phyloP scores from a whole-genome alignment of 2,113 vertebrate genomes.

The Nesoenas mayeri region DNA sequence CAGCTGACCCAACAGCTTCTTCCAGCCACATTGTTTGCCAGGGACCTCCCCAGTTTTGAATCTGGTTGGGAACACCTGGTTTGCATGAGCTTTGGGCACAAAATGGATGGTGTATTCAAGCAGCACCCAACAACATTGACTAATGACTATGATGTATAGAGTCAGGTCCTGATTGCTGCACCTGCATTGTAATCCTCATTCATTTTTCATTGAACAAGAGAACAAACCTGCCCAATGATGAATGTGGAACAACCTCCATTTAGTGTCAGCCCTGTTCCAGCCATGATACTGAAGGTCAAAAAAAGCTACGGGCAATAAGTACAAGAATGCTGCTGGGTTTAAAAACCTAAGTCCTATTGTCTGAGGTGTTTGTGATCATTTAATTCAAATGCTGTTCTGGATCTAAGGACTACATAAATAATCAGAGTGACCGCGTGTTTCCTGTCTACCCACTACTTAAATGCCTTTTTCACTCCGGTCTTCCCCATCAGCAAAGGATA shows the following conservation, averaged over 20 bases:
- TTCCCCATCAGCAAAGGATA: constrained; percentile 8
- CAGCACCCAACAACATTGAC: accelerated
- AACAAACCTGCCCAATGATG: not conserved
- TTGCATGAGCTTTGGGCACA: accelerated
- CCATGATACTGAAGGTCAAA: not conserved
- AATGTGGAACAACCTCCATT: accelerated
- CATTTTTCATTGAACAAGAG: not conserved
- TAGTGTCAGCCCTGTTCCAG: not conserved
- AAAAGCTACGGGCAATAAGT: not conserved
- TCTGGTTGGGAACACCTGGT: not conserved
- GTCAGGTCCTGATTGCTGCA: not conserved
- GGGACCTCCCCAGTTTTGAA: not conserved
- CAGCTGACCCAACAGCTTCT: not conserved
- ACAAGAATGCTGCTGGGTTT: not conserved
- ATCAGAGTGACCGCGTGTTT: not conserved
- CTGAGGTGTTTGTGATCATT: not conserved
- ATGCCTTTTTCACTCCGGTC: not conserved
- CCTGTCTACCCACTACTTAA: not conserved
- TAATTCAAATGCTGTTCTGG: not conserved
- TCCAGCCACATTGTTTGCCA: accelerated
- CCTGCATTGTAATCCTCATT: not conserved
- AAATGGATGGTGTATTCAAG: not conserved
- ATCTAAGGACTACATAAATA: not conserved
- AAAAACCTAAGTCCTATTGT: not conserved
- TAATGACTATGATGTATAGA: not conserved